Percentiles rank a stretch among this genome's conserved stretches.
These are phyloP conservation scores for Thripadectes ignobilis DNA, from an alignment of 2,797 vertebrate genomes.

Conservation along the genomic window DNA sequence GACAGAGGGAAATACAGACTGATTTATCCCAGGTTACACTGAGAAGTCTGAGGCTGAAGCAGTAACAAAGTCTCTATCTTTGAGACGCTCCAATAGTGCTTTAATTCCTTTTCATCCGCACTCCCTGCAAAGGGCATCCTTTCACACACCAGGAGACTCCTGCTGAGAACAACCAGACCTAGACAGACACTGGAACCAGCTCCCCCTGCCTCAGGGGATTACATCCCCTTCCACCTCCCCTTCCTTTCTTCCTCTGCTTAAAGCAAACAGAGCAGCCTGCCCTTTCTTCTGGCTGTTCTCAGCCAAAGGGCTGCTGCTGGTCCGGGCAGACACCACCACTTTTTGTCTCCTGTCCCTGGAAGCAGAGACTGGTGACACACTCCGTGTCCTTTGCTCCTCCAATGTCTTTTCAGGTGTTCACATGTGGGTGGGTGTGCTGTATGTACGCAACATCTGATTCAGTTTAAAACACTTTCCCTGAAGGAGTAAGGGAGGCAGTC, in stretches of 20 bases:
- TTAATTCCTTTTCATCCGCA: not conserved
- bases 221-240: not conserved
- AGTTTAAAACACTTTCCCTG: slow-evolving; percentile 58
- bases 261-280: not conserved
- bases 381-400: not conserved
- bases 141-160: not conserved
- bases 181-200: slow-evolving; percentile 2
- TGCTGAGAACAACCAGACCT: slow-evolving; percentile 37
- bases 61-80: not conserved
- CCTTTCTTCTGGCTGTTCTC: not conserved
- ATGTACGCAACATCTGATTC: slow-evolving; percentile 53
- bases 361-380: not conserved
- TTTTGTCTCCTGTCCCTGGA: not conserved
- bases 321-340: accelerated
- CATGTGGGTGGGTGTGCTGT: slow-evolving; percentile 7
- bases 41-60: not conserved
- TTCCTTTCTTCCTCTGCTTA: slow-evolving; percentile 3
- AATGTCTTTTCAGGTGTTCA: slow-evolving; percentile 5
- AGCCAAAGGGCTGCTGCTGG: not conserved
- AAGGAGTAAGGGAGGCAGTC: slow-evolving; percentile 62
- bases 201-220: not conserved
- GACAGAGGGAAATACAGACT: not conserved
- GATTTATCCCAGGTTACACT: not conserved
- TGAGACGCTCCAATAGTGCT: not conserved
- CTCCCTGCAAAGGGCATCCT: slow-evolving; percentile 8